phyloP scores from a whole-genome alignment of 2,888 invertebrate species.

The Zygothrica quintamaculata region DNA sequence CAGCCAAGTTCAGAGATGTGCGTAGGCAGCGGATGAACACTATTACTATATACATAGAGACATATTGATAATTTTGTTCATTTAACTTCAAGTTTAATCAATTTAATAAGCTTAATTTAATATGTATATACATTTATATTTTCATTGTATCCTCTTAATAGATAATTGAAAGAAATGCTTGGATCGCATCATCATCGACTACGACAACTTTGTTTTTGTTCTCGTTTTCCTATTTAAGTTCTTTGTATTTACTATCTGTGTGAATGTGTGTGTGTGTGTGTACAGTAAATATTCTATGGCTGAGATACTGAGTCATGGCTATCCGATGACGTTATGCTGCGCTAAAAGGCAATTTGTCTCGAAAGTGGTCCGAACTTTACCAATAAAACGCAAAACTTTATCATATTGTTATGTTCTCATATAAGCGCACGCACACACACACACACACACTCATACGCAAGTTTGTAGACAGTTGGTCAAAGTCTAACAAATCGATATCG shows the following conservation, averaged over 20 bases:
- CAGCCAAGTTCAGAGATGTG: constrained; percentile 21
- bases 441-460: background rate
- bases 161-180: constrained; percentile 28
- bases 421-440: constrained; percentile 17
- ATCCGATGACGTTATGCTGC: constrained; percentile 74
- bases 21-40: constrained; percentile 51
- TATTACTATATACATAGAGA: constrained; percentile 17
- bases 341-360: constrained; percentile 72
- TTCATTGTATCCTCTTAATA: constrained; percentile 50
- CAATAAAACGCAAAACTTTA: constrained; percentile 67
- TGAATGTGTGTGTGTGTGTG: constrained; percentile 31
- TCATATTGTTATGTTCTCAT: constrained; percentile 37
- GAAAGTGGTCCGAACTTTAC: constrained; percentile 65
- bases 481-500: constrained; percentile 32
- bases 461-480: background rate
- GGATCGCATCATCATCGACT: constrained; percentile 52
- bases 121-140: constrained; percentile 12
- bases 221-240: constrained; percentile 31
- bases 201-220: constrained; percentile 50
- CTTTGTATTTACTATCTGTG: constrained; percentile 9
- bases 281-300: constrained; percentile 67
- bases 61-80: constrained; percentile 38
- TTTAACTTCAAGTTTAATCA: constrained; percentile 53
- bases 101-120: constrained; percentile 47
- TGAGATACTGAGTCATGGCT: constrained; percentile 69